Evolutionary conservation across 1,140 invertebrate species (phyloP).

Genomic region (Stenopsyche tienmushanensis): DNA sequence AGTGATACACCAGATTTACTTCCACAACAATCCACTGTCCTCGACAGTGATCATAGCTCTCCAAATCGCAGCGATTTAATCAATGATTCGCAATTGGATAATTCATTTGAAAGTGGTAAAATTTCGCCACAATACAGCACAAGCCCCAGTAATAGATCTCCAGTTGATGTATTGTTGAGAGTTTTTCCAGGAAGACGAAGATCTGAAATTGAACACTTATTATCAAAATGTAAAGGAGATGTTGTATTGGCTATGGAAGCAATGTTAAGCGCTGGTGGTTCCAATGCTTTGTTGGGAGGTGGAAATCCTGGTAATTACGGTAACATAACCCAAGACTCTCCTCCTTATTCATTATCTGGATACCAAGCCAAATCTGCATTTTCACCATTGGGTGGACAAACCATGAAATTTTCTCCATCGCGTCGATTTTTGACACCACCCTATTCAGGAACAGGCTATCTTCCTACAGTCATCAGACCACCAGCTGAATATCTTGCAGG

Average conservation of each 20-base stretch:
- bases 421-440: conserved; percentile 74
- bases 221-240: conserved; percentile 79
- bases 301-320: conserved; percentile 40
- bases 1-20: conserved; percentile 34
- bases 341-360: conserved; percentile 47
- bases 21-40: conserved; percentile 33
- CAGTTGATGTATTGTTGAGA: conserved; percentile 54
- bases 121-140: conserved; percentile 39
- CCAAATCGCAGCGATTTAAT: conserved; percentile 38
- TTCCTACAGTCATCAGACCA: conserved; percentile 75
- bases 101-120: conserved; percentile 39
- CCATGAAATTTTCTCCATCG: conserved; percentile 58
- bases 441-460: conserved; percentile 76
- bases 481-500: conserved; percentile 53
- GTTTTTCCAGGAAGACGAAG: conserved; percentile 85
- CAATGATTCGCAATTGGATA: conserved; percentile 39
- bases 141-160: conserved; percentile 47
- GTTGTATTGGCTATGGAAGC: conserved; percentile 89
- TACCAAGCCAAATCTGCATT: conserved; percentile 66
- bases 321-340: conserved; percentile 48
- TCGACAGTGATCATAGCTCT: conserved; percentile 38
- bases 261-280: conserved; percentile 67
- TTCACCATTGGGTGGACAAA: conserved; percentile 66
- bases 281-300: conserved; percentile 41
- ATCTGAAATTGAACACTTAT: conserved; percentile 77